phyloP scores from a whole-genome alignment of 2,113 vertebrate species.

The Elephantulus edwardii region DNA sequence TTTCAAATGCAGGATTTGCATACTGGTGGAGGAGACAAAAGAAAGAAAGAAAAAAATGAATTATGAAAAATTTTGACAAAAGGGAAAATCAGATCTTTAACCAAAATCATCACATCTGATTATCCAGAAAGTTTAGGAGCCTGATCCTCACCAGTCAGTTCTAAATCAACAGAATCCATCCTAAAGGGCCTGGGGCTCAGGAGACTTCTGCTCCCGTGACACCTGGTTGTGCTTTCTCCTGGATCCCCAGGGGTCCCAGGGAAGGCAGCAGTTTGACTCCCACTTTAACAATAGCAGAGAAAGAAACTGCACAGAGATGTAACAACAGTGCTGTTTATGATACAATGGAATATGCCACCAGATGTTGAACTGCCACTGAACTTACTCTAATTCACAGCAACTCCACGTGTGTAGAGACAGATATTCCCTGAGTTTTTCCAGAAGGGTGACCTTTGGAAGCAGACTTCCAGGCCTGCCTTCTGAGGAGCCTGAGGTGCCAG shows the following conservation, averaged over 20 bases:
- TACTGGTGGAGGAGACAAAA: conserved; percentile 87
- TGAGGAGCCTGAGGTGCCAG: neutral
- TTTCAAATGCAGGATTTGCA: conserved; percentile 97
- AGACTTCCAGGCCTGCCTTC: neutral
- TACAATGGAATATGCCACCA: neutral
- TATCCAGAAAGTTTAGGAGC: neutral
- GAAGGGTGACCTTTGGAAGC: neutral
- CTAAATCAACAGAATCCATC: neutral
- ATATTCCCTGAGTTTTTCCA: neutral
- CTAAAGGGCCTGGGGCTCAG: neutral
- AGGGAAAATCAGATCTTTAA: neutral
- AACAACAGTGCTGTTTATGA: neutral
- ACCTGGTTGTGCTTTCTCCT: neutral
- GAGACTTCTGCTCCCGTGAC: neutral
- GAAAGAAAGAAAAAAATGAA: conserved; percentile 7
- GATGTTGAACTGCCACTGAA: neutral
- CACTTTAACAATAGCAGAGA: neutral
- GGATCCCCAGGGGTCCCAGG: neutral
- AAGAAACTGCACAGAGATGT: neutral
- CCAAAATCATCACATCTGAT: neutral
- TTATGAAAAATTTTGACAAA: conserved; percentile 41
- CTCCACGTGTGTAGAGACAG: neutral
- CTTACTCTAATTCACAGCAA: neutral
- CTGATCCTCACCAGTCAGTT: neutral
- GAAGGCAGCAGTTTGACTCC: too few species aligned